Percentiles rank a stretch among this genome's conserved stretches.
Evolutionary conservation across 2,113 vertebrate genomes (phyloP).

Genomic region (Zosterops hypoxanthus): DNA sequence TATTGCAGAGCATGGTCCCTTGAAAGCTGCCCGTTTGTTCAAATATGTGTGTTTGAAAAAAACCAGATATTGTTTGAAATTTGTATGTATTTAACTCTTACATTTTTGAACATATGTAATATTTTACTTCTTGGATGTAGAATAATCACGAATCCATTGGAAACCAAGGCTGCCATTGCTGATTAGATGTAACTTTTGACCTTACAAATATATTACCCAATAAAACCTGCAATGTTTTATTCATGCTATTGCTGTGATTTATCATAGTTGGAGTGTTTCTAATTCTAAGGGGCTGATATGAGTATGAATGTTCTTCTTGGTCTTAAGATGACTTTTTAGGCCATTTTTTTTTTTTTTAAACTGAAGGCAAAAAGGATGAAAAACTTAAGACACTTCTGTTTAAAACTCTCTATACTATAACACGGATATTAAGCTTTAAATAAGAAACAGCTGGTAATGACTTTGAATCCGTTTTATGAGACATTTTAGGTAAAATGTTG

Average conservation of each 20-base stretch:
- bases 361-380: neutral
- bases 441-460: constrained; percentile 52
- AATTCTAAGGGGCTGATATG: neutral
- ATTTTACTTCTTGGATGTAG: neutral
- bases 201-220: neutral
- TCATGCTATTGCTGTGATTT: neutral
- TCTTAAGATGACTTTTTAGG: neutral
- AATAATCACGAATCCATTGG: neutral
- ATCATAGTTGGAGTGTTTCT: neutral
- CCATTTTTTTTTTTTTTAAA: neutral
- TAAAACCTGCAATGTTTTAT: constrained; percentile 19
- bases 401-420: neutral
- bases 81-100: neutral
- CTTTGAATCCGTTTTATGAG: constrained; percentile 59
- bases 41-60: neutral
- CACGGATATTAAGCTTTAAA: neutral
- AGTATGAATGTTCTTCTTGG: neutral
- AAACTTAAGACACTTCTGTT: neutral
- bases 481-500: constrained; percentile 67
- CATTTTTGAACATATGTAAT: neutral
- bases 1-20: neutral
- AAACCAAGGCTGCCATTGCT: neutral
- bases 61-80: neutral
- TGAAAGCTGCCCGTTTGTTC: neutral
- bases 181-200: neutral